A percentile compares a stretch with the other conserved stretches of the same genome.
phyloP scores from a whole-genome alignment of 2,113 vertebrate genomes.

The Podarcis muralis region DNA sequence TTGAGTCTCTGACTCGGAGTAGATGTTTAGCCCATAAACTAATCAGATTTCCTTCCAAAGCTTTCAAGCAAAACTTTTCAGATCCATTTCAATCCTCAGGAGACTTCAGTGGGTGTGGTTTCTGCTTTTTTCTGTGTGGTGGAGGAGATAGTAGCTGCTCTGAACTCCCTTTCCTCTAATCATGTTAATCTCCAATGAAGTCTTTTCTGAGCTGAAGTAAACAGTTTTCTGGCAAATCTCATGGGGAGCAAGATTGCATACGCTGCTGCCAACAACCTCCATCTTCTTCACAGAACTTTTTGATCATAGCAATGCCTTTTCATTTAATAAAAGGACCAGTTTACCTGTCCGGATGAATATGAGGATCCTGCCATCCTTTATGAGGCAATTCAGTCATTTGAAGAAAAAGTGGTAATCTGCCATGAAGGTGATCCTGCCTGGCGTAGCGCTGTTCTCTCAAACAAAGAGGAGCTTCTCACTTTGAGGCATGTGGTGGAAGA shows the following conservation, averaged over 20 bases:
- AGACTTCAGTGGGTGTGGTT: not conserved
- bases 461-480: constrained; percentile 91
- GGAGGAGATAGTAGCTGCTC: not conserved
- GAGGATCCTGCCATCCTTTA: constrained; percentile 90
- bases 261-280: not conserved
- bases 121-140: not conserved
- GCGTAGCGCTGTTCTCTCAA: constrained; percentile 91
- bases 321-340: constrained; percentile 86
- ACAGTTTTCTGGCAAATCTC: not conserved
- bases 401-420: constrained; percentile 92
- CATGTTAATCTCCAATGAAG: not conserved
- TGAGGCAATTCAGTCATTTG: constrained; percentile 90
- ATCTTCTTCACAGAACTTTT: not conserved
- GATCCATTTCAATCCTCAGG: not conserved
- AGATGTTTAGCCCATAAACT: not conserved
- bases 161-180: not conserved
- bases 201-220: not conserved
- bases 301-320: constrained; percentile 29
- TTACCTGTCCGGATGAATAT: constrained; percentile 95
- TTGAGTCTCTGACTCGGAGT: not conserved
- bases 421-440: constrained; percentile 96
- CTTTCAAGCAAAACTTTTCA: not conserved
- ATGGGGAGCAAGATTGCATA: not conserved
- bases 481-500: constrained; percentile 95
- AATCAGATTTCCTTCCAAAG: not conserved